Percentiles rank a stretch among this genome's conserved stretches.
These are phyloP conservation scores for Hippolais icterina DNA, from an alignment of 2,113 vertebrate species.

Conservation along the genomic window DNA sequence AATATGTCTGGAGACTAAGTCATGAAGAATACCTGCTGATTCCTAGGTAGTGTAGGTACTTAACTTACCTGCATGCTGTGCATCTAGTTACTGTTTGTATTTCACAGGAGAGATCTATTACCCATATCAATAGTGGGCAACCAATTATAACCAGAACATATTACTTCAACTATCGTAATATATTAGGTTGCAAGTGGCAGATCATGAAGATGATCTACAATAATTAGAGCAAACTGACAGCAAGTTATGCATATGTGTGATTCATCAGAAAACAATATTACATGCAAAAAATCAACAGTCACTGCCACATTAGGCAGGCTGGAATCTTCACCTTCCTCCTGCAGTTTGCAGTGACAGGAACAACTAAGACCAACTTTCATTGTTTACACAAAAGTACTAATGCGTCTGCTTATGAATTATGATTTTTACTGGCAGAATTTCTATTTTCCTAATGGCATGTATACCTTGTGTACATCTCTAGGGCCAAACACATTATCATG, in stretches of 20 bases:
- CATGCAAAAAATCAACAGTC: background rate
- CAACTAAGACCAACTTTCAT: background rate
- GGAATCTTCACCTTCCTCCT: background rate
- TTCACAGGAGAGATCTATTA: conserved; percentile 71
- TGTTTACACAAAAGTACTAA: conserved; percentile 5
- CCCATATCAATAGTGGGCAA: conserved; percentile 65
- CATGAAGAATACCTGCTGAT: conserved; percentile 72
- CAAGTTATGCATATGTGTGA: background rate
- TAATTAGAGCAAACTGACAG: conserved; percentile 54
- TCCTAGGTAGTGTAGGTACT: conserved; percentile 66
- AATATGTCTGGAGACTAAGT: conserved; percentile 63
- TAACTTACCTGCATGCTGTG: conserved; percentile 76
- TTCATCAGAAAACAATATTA: conserved; percentile 32
- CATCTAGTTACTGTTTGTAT: conserved; percentile 71
- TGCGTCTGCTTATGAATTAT: background rate
- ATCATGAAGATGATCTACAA: conserved; percentile 60
- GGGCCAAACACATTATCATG: background rate
- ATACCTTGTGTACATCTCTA: background rate
- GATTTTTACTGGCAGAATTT: conserved; percentile 34
- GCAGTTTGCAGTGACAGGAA: conserved; percentile 15
- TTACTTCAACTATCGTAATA: conserved; percentile 56
- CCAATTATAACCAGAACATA: conserved; percentile 70
- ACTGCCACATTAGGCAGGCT: conserved; percentile 1
- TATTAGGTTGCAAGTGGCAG: conserved; percentile 53
- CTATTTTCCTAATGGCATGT: background rate